These are phyloP conservation scores for Drosophila pandora DNA, from an alignment of 1,140 invertebrate species.

Conservation along the genomic window DNA sequence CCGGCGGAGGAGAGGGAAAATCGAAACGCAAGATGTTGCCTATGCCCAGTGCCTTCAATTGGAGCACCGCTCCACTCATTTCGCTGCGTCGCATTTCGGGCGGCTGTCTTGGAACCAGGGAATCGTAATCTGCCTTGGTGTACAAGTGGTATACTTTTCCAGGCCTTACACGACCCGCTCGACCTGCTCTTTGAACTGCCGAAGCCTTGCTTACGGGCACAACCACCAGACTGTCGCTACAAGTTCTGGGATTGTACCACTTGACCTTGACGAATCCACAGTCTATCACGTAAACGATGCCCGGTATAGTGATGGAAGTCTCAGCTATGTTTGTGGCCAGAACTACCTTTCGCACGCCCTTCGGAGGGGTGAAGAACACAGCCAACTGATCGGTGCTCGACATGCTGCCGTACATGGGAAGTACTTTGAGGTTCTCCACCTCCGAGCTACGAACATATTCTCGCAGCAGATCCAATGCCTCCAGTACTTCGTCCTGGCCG, in stretches of 20 bases:
- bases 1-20: slow-evolving; percentile 94
- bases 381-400: slow-evolving; percentile 93
- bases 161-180: slow-evolving; percentile 92
- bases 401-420: slow-evolving; percentile 97
- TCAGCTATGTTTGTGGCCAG: slow-evolving; percentile 99
- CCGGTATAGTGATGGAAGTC: slow-evolving; percentile 94
- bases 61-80: slow-evolving; percentile 93
- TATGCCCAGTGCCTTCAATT: slow-evolving; percentile 97
- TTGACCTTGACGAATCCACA: slow-evolving; percentile 98
- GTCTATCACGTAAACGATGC: slow-evolving; percentile 97
- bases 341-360: slow-evolving; percentile 94
- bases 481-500: slow-evolving; percentile 95
- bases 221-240: slow-evolving; percentile 93
- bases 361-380: slow-evolving; percentile 92
- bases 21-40: slow-evolving; percentile 93
- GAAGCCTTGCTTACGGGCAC: slow-evolving; percentile 95
- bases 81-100: slow-evolving; percentile 97
- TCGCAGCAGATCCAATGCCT: slow-evolving; percentile 88
- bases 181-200: slow-evolving; percentile 95
- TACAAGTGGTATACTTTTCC: slow-evolving; percentile 94
- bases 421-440: slow-evolving; percentile 88
- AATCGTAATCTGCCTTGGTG: slow-evolving; percentile 90
- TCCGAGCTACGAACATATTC: slow-evolving; percentile 87
- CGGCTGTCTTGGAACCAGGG: slow-evolving; percentile 88
- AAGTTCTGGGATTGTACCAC: slow-evolving; percentile 93